Evolutionary conservation across 2,888 invertebrate genomes (phyloP).

Genomic region (Agrochola litura): DNA sequence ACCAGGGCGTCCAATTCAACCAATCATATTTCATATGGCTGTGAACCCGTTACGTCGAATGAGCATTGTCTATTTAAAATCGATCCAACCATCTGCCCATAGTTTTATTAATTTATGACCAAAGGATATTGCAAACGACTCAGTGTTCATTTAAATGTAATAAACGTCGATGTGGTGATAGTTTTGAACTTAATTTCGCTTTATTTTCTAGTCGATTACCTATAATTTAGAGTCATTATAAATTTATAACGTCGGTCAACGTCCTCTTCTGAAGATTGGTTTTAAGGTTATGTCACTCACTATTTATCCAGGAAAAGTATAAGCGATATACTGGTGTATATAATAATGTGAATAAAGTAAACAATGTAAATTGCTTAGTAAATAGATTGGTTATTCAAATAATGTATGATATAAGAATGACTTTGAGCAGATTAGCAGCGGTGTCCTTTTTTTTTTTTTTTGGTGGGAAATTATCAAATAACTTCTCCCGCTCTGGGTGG

Average conservation of each 20-base stretch:
- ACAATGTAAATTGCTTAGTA: too few species aligned
- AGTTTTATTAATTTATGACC: slow-evolving; percentile 59
- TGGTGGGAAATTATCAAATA: too few species aligned
- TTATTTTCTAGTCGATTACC: slow-evolving; percentile 16
- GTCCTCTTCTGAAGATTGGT: not conserved
- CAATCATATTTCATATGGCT: slow-evolving; percentile 41
- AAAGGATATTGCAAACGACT: slow-evolving; percentile 31
- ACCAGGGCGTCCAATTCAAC: slow-evolving; percentile 44
- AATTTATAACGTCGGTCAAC: not conserved
- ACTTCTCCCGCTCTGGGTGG: too few species aligned
- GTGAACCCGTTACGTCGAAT: slow-evolving; percentile 47
- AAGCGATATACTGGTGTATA: too few species aligned
- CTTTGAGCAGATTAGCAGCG: not conserved
- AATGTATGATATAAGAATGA: not conserved
- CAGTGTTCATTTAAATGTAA: slow-evolving; percentile 37
- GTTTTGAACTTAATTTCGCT: not conserved
- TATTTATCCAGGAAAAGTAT: not conserved
- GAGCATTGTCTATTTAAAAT: slow-evolving; percentile 70
- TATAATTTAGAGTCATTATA: slow-evolving; percentile 1
- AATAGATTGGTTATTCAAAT: not conserved
- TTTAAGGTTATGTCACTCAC: not conserved
- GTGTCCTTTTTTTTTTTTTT: too few species aligned
- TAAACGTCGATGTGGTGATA: slow-evolving; percentile 26
- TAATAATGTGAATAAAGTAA: too few species aligned
- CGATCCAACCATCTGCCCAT: slow-evolving; percentile 57